Percentiles rank a stretch among this genome's conserved stretches.
Conservation (phyloP, 2,113 vertebrate species). For the Nyctereutes procyonoides region DNA sequence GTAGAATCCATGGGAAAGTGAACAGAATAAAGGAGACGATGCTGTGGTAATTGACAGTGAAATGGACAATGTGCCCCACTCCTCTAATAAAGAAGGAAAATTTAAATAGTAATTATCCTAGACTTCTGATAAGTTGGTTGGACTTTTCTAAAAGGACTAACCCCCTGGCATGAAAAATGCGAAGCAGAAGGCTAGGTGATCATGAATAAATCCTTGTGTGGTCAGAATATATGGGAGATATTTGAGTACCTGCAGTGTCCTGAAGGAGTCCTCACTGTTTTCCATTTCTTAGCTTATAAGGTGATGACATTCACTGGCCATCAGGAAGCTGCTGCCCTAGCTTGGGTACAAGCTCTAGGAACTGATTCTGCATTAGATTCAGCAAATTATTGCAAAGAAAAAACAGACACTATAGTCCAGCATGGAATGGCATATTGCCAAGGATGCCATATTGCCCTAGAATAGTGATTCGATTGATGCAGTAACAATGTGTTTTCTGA, state of each 20-base stretch:
- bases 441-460: not conserved
- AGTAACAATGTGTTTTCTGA: not conserved
- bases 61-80: not conserved
- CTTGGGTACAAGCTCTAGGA: not conserved
- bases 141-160: not conserved
- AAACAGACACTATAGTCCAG: not conserved
- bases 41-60: not conserved
- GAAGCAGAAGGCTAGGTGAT: not conserved
- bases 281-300: not conserved
- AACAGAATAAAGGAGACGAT: not conserved
- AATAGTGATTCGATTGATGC: not conserved
- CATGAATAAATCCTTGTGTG: not conserved
- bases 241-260: not conserved
- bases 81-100: not conserved
- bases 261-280: not conserved
- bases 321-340: not conserved
- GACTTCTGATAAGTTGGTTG: not conserved
- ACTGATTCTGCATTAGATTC: not conserved
- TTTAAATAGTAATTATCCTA: not conserved
- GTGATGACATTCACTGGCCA: not conserved
- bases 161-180: not conserved
- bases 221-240: not conserved
- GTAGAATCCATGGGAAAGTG: not conserved
- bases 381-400: not conserved
- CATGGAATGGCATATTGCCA: not conserved